phyloP scores from a whole-genome alignment of 2,888 invertebrate genomes.

The Argyresthia albistria region DNA sequence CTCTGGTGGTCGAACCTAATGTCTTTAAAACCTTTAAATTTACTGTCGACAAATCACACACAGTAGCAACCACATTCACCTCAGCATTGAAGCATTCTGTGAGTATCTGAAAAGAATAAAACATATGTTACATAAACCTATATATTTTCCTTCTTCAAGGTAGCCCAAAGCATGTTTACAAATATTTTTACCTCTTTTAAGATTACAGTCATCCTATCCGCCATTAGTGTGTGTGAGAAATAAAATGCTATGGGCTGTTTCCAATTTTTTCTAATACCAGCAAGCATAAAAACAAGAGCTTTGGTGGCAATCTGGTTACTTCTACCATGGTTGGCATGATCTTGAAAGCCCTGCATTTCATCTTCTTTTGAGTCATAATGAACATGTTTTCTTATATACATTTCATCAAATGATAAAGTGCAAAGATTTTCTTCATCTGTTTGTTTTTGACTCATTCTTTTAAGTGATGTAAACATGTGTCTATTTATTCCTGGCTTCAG shows the following conservation, averaged over 20 bases:
- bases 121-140: constrained; percentile 1
- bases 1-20: constrained; percentile 9
- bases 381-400: constrained; percentile 4
- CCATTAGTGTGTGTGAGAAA: neutral
- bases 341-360: constrained; percentile 7
- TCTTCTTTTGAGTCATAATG: constrained; percentile 5
- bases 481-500: constrained; percentile 13
- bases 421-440: neutral
- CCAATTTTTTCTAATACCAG: neutral
- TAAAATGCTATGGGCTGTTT: constrained; percentile 1
- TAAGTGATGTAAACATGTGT: constrained; percentile 10
- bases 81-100: constrained; percentile 8
- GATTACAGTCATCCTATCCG: neutral
- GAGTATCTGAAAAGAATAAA: constrained; percentile 13
- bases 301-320: neutral
- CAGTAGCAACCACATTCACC: constrained; percentile 10
- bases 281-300: constrained; percentile 3
- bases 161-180: neutral
- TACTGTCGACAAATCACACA: constrained; percentile 13
- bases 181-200: neutral
- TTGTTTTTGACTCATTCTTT: constrained; percentile 10
- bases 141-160: neutral
- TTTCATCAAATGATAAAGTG: constrained; percentile 1
- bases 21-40: constrained; percentile 10
- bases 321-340: constrained; percentile 5